These are phyloP conservation scores for Podargus strigoides DNA, from an alignment of 2,797 vertebrate species.

Conservation along the genomic window DNA sequence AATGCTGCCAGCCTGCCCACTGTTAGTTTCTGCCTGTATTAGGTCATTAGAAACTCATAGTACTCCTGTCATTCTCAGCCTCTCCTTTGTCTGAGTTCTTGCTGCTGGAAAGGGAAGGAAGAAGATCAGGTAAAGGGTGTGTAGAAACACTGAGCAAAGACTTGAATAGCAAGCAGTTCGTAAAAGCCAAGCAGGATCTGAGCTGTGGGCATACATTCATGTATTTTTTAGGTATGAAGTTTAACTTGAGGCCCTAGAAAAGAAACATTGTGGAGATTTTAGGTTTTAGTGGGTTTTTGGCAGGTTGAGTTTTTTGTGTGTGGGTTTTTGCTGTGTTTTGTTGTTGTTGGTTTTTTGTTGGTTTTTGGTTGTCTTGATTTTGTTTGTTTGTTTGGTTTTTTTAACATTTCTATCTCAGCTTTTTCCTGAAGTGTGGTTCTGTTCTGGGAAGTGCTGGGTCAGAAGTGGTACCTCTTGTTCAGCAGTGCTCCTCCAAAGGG, in stretches of 20 bases:
- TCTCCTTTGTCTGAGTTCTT: neutral
- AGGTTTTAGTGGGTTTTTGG: neutral
- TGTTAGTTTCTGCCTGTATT: neutral
- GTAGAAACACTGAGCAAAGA: neutral
- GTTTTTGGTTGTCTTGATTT: neutral
- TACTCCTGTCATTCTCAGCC: neutral
- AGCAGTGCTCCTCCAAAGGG: neutral
- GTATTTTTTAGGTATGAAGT: neutral
- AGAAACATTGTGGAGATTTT: accelerated
- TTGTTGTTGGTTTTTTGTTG: neutral
- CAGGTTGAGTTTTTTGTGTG: too few species aligned
- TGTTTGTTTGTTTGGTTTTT: neutral
- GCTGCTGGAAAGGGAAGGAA: neutral
- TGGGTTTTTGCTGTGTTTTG: too few species aligned
- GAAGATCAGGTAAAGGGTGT: neutral
- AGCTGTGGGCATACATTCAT: too few species aligned
- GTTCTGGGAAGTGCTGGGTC: neutral
- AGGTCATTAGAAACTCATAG: neutral
- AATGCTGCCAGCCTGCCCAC: neutral
- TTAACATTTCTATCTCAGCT: neutral
- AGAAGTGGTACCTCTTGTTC: neutral
- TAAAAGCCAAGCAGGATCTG: neutral
- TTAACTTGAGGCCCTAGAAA: neutral
- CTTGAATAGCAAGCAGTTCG: neutral
- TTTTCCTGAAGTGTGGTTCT: neutral